Base-by-base conservation (phyloP, 1,140 invertebrate genomes). In the Polyergus mexicanus region DNA sequence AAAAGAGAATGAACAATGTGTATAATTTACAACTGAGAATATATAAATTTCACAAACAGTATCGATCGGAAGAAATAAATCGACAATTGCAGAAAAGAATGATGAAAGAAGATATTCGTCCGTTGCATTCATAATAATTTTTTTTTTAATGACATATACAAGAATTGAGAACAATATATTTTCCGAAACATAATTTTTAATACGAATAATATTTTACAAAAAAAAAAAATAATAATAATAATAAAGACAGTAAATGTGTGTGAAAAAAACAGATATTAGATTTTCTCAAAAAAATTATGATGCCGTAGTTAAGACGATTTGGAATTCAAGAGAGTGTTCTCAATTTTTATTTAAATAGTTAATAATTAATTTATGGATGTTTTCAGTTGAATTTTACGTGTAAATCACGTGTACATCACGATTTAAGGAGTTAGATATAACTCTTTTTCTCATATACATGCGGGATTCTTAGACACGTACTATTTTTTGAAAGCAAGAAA, bases 361-460 rank as follows among this genome's bases (percentile, higher is more conserved):
- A 35, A 56, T 74, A 35, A 58, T 58, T 54, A 74, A 60, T 74
- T 19, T 6, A 56, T 58, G 38, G 38, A 74, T 51, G 58, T n/a
- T 56, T 51, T 72, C 25, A 58, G 2, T 38, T 22, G 2, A 74
- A 74, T 54, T 60, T 74, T 16, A 2, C 28, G 38, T 74, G 25
- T 74, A 58, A 74, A 60, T 38, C 22, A n/a, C n/a, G 22, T 28
- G 16, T 25, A 41, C 41, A 63, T 71, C 28, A 58, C 25, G 38
- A 44, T 19, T 66, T 44, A 65, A 1, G 4, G 47, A 47, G 8
- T 77, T 77, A 32, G 35, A n/a, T 56, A 76, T 63, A 65, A n/a
- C n/a, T n/a, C 25, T 76, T 76, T 76, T 76, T 63, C 32, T 62
- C 72, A 62, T 28, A 22, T 16, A 63, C n/a, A 63, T 44, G 74